These are phyloP conservation scores for Rhyacophila brunnea DNA, from an alignment of 1,140 invertebrate species.

Conservation along the genomic window DNA sequence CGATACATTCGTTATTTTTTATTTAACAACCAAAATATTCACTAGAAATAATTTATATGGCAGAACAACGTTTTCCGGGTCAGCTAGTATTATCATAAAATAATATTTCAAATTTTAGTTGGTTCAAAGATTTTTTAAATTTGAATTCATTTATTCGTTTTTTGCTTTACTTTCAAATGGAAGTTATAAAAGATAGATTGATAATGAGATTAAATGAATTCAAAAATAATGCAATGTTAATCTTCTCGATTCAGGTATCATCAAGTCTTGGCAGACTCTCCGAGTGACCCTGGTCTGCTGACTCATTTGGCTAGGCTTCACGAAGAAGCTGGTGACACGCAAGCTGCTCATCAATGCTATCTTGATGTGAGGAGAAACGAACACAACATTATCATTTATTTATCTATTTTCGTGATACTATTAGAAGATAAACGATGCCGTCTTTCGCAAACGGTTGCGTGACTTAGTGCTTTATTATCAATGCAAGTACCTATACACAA, in stretches of 20 bases:
- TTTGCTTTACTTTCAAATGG: neutral
- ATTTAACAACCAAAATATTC: too few species aligned
- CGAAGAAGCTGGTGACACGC: constrained; percentile 45
- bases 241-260: constrained; percentile 24
- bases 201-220: neutral
- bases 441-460: neutral
- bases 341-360: constrained; percentile 49
- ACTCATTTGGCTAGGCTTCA: constrained; percentile 46
- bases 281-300: constrained; percentile 44
- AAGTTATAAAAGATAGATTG: neutral
- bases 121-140: neutral
- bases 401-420: neutral
- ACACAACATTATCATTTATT: neutral
- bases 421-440: neutral
- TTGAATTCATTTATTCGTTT: neutral
- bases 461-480: neutral
- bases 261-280: constrained; percentile 27
- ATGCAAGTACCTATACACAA: neutral
- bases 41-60: too few species aligned
- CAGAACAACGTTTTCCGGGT: too few species aligned
- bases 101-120: too few species aligned
- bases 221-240: neutral
- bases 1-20: too few species aligned
- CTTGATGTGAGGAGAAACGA: constrained; percentile 51
- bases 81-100: too few species aligned